Conservation (phyloP, 2,888 invertebrate species). For the Napeogenes sylphis region DNA sequence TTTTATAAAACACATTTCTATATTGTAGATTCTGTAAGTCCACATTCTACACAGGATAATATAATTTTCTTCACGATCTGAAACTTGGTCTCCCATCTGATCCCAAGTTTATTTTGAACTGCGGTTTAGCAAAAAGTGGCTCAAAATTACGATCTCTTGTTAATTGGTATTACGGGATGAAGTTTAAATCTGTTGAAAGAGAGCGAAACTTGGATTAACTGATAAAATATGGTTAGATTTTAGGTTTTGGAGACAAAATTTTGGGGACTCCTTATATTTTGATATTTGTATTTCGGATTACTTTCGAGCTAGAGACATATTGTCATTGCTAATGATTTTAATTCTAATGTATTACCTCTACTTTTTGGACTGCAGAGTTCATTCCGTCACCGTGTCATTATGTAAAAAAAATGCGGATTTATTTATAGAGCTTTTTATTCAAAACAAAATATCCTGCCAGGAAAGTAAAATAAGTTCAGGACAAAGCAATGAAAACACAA, state of each 20-base stretch:
- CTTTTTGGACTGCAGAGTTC: too few species aligned
- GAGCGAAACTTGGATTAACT: conserved; percentile 3
- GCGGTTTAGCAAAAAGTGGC: conserved; percentile 1
- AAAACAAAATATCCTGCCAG: too few species aligned
- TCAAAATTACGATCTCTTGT: conserved; percentile 6
- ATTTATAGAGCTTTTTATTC: too few species aligned
- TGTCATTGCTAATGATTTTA: neutral
- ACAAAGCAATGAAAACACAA: too few species aligned
- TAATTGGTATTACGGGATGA: conserved; percentile 3
- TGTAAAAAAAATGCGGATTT: too few species aligned
- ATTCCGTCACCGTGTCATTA: too few species aligned
- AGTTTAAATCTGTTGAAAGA: conserved; percentile 5
- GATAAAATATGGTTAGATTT: conserved; percentile 1
- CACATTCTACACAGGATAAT: neutral
- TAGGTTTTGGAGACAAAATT: neutral
- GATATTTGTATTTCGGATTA: too few species aligned
- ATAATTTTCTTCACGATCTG: neutral
- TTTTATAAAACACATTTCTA: too few species aligned
- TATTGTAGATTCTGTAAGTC: neutral
- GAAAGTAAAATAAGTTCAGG: too few species aligned
- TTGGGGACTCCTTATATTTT: neutral
- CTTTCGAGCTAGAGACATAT: neutral
- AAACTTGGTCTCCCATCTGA: neutral
- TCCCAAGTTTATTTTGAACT: conserved; percentile 1
- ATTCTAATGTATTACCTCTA: too few species aligned